Evolutionary conservation across 2,888 invertebrate genomes (phyloP).

Genomic region (Caenorhabditis afra): DNA sequence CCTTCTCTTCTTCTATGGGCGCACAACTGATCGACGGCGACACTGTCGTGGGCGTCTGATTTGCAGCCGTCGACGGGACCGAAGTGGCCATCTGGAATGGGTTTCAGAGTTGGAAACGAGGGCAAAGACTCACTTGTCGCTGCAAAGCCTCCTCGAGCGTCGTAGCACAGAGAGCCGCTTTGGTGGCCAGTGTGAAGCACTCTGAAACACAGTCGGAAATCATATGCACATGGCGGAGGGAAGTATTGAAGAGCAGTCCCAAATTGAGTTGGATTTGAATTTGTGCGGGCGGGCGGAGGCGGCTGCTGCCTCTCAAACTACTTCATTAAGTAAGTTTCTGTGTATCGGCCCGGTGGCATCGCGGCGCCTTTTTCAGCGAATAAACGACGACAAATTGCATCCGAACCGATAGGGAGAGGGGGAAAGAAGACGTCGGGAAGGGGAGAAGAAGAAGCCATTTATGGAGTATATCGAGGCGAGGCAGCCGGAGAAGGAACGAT

Average conservation of each 20-base stretch:
- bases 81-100: constrained; percentile 55
- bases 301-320: constrained; percentile 29
- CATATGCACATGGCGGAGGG: neutral
- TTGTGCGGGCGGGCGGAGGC: constrained; percentile 25
- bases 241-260: constrained; percentile 2
- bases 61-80: constrained; percentile 54
- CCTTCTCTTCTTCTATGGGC: constrained; percentile 41
- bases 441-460: constrained; percentile 14
- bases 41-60: constrained; percentile 50
- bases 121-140: constrained; percentile 39
- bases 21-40: constrained; percentile 60
- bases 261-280: constrained; percentile 57
- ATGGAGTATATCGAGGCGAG: constrained; percentile 9
- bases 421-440: neutral
- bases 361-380: neutral
- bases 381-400: constrained; percentile 14
- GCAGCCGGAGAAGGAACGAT: constrained; percentile 12
- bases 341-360: no score
- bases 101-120: constrained; percentile 2
- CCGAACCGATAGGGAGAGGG: neutral
- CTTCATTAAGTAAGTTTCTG: constrained; percentile 47
- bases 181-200: constrained; percentile 79
- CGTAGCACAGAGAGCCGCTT: constrained; percentile 74
- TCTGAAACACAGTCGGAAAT: constrained; percentile 66
- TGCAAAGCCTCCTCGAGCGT: constrained; percentile 76